A percentile compares a stretch with the other conserved stretches of the same genome.
These are phyloP conservation scores for Drosophila mercatorum DNA, from an alignment of 2,888 invertebrate species.

Conservation along the genomic window DNA sequence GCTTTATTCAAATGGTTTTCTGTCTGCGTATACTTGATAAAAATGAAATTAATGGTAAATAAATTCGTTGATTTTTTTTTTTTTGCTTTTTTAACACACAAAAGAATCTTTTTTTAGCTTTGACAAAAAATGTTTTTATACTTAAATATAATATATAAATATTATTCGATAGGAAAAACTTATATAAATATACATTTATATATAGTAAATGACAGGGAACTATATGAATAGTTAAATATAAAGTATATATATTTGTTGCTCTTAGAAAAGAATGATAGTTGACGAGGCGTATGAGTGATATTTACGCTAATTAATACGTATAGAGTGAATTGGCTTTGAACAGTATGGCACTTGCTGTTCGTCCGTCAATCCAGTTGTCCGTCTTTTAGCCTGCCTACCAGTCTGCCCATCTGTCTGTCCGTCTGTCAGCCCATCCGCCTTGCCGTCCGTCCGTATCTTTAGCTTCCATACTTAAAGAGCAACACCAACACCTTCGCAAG, in stretches of 20 bases:
- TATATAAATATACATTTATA: no score
- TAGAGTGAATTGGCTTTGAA: neutral
- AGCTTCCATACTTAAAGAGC: neutral
- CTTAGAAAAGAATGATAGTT: neutral
- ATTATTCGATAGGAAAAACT: neutral
- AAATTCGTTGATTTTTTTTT: slow-evolving; percentile 3
- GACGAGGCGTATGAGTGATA: slow-evolving; percentile 37
- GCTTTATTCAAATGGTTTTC: neutral
- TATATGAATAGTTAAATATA: no score
- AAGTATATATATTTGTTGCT: neutral
- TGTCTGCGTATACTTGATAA: neutral
- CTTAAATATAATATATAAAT: neutral
- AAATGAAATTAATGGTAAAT: slow-evolving; percentile 2
- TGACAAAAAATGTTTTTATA: neutral
- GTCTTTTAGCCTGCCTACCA: neutral
- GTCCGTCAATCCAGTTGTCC: no score
- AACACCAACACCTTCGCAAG: neutral
- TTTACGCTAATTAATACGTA: neutral
- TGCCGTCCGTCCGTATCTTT: neutral
- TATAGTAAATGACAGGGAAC: no score
- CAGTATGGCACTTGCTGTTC: neutral
- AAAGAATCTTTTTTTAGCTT: neutral
- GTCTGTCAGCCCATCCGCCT: neutral
- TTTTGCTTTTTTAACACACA: neutral
- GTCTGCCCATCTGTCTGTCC: no score